Base-by-base conservation (phyloP, 2,888 invertebrate genomes). In the Idaea straminata region DNA sequence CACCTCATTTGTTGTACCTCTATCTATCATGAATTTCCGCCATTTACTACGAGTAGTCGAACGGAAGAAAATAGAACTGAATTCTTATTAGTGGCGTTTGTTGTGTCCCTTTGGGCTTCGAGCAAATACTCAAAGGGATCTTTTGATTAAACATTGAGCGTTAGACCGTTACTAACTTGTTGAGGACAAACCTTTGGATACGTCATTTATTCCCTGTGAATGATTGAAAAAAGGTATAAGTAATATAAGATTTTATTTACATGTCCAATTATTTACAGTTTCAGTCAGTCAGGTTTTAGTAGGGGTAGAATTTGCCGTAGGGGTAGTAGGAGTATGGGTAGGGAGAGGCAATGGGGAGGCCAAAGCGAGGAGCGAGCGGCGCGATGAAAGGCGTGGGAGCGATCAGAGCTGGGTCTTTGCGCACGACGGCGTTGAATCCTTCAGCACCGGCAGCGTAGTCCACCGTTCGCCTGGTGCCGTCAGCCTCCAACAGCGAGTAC, bases 391-490 rank as follows among this genome's bases (percentile, higher is more conserved):
- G 72, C 59, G 77, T 74, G 4, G 83, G 78, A 60, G 83, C 77
- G 66, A 84, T 74, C 62, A 85, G 66, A 0, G 81, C 85, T 15
- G 86, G 84, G 81, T 91, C 92, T 73, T 89, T 92, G 81, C 88
- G 90, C 0, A 94, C 93, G 61, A 93, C 87, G 61, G 93, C 94
- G 84, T 93, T 93, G 86, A 94, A 93, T 13, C 93, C 93, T 67
- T 81, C 84, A 68, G 89, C 86, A 62, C 93, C 93, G 16, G 93
- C 92, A 25, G 90, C 90, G 82, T 94, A 94, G 82, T 94, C 93
- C 2, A 94, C 94, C 36, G 87, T 91, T 69, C 94, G 88, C 69
- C 87, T 86, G 62, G 89, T 90, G 74, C 94, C 94, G 74, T 94
- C 94, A 61, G 94, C 81, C 64, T 94, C 94, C 67, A 86, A 77